Percentiles rank a stretch among this genome's conserved stretches.
phyloP scores from a whole-genome alignment of 2,888 invertebrate genomes.

The Drosophila pullipes region DNA sequence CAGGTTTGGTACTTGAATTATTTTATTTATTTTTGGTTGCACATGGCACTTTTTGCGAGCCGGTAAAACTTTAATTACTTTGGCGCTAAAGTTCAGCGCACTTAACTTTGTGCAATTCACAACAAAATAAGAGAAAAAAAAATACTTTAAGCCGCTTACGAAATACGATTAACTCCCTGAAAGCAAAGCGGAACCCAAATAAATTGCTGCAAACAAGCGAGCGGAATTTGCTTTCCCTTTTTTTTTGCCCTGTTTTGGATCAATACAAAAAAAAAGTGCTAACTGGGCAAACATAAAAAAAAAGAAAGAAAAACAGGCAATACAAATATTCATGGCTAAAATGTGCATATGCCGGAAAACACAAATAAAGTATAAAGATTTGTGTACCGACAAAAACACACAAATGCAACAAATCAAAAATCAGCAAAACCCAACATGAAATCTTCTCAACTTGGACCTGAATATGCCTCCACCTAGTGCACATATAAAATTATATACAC shows the following conservation, averaged over 20 bases:
- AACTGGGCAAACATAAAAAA: slow-evolving; percentile 25
- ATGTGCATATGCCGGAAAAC: slow-evolving; percentile 38
- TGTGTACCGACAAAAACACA: slow-evolving; percentile 29
- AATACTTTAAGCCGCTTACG: slow-evolving; percentile 63
- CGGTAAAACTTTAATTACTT: slow-evolving; percentile 71
- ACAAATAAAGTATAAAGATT: slow-evolving; percentile 37
- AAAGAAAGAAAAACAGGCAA: neutral
- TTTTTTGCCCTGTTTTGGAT: slow-evolving; percentile 14
- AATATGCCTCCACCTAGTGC: no score
- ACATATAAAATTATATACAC: neutral
- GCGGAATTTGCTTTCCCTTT: neutral
- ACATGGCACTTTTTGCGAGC: slow-evolving; percentile 3
- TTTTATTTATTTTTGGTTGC: neutral
- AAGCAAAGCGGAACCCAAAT: slow-evolving; percentile 24
- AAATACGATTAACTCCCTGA: slow-evolving; percentile 37
- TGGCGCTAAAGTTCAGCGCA: slow-evolving; percentile 62
- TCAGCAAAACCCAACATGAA: neutral
- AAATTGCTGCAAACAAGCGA: slow-evolving; percentile 27
- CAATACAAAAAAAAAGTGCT: slow-evolving; percentile 53
- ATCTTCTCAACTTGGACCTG: neutral
- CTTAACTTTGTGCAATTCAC: slow-evolving; percentile 58
- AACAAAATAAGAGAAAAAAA: neutral
- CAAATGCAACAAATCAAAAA: slow-evolving; percentile 24
- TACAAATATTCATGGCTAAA: slow-evolving; percentile 42
- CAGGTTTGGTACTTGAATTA: slow-evolving; percentile 44